These are phyloP conservation scores for Bryconaethiops microstoma DNA, from an alignment of 2,797 vertebrate species.

Conservation along the genomic window DNA sequence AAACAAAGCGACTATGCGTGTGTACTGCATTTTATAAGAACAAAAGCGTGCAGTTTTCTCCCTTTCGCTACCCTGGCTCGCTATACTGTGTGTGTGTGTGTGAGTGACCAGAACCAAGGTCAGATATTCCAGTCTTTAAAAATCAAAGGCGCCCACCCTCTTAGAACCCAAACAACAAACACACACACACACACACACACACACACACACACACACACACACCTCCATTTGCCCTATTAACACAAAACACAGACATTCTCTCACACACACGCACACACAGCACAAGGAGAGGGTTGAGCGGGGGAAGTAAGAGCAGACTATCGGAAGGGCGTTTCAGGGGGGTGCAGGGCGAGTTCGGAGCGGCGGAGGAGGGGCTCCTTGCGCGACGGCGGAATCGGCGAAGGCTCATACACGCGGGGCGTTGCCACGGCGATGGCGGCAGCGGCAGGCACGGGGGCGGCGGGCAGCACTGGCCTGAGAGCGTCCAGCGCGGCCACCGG, in stretches of 20 bases:
- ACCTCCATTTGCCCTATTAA: constrained; percentile 21
- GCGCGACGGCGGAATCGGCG: constrained; percentile 81
- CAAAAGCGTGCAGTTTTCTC: constrained; percentile 39
- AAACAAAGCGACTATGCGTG: constrained; percentile 25
- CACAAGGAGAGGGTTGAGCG: constrained; percentile 54
- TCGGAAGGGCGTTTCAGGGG: constrained; percentile 85
- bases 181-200: constrained; percentile 34
- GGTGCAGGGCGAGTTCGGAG: constrained; percentile 86
- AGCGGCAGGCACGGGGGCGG: constrained; percentile 69
- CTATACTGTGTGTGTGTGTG: constrained; percentile 31
- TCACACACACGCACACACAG: constrained; percentile 62
- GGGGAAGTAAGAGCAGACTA: constrained; percentile 71
- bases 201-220: constrained; percentile 27
- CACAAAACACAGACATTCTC: constrained; percentile 51
- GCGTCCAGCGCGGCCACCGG: constrained; percentile 75
- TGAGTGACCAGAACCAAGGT: constrained; percentile 72
- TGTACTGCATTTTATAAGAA: constrained; percentile 39
- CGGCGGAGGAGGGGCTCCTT: constrained; percentile 86
- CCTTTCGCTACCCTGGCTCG: constrained; percentile 34
- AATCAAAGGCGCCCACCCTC: constrained; percentile 57
- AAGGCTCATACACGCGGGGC: constrained; percentile 81
- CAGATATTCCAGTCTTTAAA: constrained; percentile 63
- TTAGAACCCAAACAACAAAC: constrained; percentile 16
- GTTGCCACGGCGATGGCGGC: constrained; percentile 75
- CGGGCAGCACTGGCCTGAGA: constrained; percentile 81